A percentile compares a stretch with the other conserved stretches of the same genome.
Evolutionary conservation across 2,113 vertebrate genomes (phyloP).

Genomic region (Ameiurus melas): DNA sequence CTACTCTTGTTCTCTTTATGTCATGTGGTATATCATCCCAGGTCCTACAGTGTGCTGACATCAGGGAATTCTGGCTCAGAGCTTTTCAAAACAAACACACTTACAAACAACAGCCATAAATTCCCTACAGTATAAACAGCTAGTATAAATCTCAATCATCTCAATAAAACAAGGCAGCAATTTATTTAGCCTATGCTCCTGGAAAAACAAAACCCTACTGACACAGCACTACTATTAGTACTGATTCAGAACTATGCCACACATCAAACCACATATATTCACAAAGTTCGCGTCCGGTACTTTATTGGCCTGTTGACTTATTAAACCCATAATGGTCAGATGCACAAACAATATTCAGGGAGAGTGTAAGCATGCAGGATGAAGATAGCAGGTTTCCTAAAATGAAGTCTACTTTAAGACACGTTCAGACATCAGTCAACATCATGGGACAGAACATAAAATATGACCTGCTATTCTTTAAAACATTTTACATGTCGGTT

Average conservation of each 20-base stretch:
- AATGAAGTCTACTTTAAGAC: not conserved
- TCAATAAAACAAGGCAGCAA: not conserved
- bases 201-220: not conserved
- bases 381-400: not conserved
- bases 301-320: not conserved
- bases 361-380: not conserved
- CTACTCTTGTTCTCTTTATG: slow-evolving; percentile 13
- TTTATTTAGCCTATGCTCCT: not conserved
- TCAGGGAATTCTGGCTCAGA: not conserved
- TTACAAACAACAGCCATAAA: not conserved
- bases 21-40: slow-evolving; percentile 28
- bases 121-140: not conserved
- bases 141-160: not conserved
- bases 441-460: not conserved
- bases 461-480: not conserved
- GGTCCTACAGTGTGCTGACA: slow-evolving; percentile 34
- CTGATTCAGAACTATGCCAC: not conserved
- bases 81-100: slow-evolving; percentile 20
- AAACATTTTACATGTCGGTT: not conserved
- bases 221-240: not conserved
- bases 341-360: not conserved
- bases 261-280: not conserved
- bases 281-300: not conserved
- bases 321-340: not conserved
- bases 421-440: not conserved